Conservation (phyloP, 2,797 vertebrate genomes). For the Astyanax mexicanus region DNA sequence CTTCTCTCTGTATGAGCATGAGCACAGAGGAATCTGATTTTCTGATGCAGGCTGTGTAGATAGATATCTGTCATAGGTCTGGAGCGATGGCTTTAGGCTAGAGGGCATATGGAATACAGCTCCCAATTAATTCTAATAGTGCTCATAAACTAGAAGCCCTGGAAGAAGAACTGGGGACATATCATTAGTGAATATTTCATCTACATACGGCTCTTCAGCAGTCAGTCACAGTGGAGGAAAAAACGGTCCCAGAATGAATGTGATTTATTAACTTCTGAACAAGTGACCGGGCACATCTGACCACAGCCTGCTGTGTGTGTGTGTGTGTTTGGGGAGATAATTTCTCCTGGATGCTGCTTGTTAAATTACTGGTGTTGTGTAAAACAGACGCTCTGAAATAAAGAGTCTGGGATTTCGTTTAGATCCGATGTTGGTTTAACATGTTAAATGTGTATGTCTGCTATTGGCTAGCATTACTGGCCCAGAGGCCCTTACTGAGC, state of each 20-base stretch:
- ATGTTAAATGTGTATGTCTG: not conserved
- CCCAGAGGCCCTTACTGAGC: not conserved
- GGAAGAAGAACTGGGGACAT: not conserved
- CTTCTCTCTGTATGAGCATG: constrained; percentile 71
- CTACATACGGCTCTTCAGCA: constrained; percentile 1
- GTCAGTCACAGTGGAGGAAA: not conserved
- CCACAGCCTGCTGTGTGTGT: constrained; percentile 16
- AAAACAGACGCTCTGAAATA: constrained; percentile 12
- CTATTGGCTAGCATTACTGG: too few species aligned
- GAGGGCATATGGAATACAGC: constrained; percentile 29
- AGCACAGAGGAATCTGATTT: constrained; percentile 63
- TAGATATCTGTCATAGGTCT: not conserved
- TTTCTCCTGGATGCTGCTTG: not conserved
- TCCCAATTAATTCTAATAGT: constrained; percentile 42
- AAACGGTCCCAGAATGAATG: not conserved
- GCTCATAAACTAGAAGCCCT: constrained; percentile 23
- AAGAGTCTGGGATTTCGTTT: constrained; percentile 1
- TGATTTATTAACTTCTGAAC: constrained; percentile 20
- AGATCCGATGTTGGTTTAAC: not conserved
- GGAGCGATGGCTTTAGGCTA: constrained; percentile 23
- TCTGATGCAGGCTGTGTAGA: constrained; percentile 46
- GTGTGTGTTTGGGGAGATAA: constrained; percentile 24
- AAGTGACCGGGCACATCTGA: constrained; percentile 23
- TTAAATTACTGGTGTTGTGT: constrained; percentile 8
- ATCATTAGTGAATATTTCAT: constrained; percentile 17